Percentiles rank a stretch among this genome's conserved stretches.
Conservation (phyloP, 2,888 invertebrate species). For the Parasteatoda lunata region DNA sequence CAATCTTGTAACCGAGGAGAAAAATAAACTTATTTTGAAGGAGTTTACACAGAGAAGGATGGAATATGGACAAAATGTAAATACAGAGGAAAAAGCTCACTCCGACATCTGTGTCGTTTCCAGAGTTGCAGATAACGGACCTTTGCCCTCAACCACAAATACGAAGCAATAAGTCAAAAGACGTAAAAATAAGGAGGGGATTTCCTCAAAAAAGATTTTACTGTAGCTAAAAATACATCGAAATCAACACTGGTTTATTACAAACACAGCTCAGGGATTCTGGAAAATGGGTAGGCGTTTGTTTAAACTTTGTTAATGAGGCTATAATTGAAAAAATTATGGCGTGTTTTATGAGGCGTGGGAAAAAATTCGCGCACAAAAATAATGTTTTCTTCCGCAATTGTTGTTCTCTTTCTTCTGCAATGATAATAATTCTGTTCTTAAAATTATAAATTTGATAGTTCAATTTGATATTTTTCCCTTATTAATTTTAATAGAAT, state of each 20-base stretch:
- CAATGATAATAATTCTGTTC: too few relatives aligned
- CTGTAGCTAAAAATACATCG: not conserved
- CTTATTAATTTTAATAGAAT: too few relatives aligned
- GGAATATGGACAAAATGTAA: not conserved
- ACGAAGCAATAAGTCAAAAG: slow-evolving; percentile 23
- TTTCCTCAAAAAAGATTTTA: not conserved
- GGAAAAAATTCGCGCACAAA: too few relatives aligned
- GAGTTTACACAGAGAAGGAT: not conserved
- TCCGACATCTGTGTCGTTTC: slow-evolving; percentile 34
- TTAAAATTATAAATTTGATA: too few relatives aligned
- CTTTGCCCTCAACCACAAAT: slow-evolving; percentile 8
- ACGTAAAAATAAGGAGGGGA: not conserved
- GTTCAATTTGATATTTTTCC: too few relatives aligned
- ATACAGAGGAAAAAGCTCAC: not conserved
- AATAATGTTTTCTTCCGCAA: too few relatives aligned
- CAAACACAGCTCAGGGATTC: not conserved
- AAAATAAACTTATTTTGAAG: not conserved
- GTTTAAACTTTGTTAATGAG: not conserved
- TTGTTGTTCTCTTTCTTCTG: too few relatives aligned
- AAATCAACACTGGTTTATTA: not conserved
- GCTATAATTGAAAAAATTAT: too few relatives aligned
- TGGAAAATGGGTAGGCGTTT: not conserved
- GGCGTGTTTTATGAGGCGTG: too few relatives aligned
- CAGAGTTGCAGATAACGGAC: slow-evolving; percentile 9
- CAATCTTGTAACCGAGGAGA: not conserved